phyloP scores from a whole-genome alignment of 1,140 invertebrate species.

The Copidosoma floridanum region DNA sequence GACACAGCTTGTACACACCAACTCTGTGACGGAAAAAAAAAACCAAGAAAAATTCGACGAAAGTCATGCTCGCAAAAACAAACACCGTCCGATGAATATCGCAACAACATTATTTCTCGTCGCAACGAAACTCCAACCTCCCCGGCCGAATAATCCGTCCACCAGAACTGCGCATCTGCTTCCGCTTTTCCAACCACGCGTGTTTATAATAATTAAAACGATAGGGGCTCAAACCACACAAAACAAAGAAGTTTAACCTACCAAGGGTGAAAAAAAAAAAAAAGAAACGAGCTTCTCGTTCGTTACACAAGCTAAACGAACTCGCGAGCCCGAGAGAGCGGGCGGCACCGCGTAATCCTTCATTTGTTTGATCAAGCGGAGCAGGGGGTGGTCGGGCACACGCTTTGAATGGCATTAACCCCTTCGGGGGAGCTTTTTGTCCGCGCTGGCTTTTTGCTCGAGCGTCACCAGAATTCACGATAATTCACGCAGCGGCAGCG shows the following conservation, averaged over 20 bases:
- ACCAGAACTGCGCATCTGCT: too few species aligned
- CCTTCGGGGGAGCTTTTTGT: conserved; percentile 33
- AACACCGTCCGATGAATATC: neutral
- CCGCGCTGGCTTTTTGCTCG: conserved; percentile 31
- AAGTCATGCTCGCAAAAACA: neutral
- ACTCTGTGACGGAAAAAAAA: too few species aligned
- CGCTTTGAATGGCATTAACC: conserved; percentile 37
- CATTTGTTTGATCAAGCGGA: conserved; percentile 43
- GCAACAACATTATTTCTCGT: neutral
- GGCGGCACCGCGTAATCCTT: conserved; percentile 33
- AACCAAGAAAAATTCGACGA: neutral
- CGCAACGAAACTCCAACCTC: neutral
- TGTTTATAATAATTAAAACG: conserved; percentile 15
- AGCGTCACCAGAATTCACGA: conserved; percentile 36
- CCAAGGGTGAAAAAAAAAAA: too few species aligned
- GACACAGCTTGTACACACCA: too few species aligned
- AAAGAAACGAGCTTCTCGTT: neutral
- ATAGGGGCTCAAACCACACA: neutral
- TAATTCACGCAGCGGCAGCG: conserved; percentile 21
- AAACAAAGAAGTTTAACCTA: neutral
- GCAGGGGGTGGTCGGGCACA: neutral
- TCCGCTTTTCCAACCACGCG: too few species aligned
- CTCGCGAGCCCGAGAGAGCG: conserved; percentile 5
- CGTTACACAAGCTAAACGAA: neutral
- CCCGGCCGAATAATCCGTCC: too few species aligned